phyloP scores from a whole-genome alignment of 2,888 invertebrate genomes.

The Malthinus flaveolus region DNA sequence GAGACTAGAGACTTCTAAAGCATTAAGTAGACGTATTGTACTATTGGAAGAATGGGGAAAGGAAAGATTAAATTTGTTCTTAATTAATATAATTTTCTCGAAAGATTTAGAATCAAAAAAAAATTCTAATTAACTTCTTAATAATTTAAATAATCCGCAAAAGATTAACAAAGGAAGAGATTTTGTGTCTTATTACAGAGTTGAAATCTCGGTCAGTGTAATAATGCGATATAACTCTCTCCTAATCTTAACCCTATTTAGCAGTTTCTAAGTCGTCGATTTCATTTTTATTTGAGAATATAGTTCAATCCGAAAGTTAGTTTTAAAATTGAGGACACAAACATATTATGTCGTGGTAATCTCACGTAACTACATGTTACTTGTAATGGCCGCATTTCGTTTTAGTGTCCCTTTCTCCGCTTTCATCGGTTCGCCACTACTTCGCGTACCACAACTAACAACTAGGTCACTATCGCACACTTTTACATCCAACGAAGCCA shows the following conservation, averaged over 20 bases:
- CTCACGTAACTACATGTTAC: conserved; percentile 55
- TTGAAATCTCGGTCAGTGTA: conserved; percentile 19
- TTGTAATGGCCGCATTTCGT: conserved; percentile 54
- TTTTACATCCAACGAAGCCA: conserved; percentile 51
- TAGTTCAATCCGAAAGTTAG: conserved; percentile 43
- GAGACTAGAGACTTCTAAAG: no score
- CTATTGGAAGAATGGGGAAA: no score
- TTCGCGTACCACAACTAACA: conserved; percentile 48
- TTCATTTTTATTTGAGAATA: conserved; percentile 54
- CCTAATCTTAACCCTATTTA: conserved; percentile 34
- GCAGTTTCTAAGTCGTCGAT: conserved; percentile 37
- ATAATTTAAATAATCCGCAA: no score
- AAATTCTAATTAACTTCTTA: no score
- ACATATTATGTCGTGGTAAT: conserved; percentile 54
- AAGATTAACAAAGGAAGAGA: conserved; percentile 11
- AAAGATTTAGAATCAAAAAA: no score
- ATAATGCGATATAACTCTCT: conserved; percentile 33
- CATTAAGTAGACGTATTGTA: no score
- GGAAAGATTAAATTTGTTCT: no score
- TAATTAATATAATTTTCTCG: no score
- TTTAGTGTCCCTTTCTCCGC: conserved; percentile 55
- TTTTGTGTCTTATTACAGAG: conserved; percentile 20
- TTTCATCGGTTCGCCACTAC: conserved; percentile 55
- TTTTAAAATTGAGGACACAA: conserved; percentile 48
- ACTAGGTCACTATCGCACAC: conserved; percentile 56